These are phyloP conservation scores for Sarcophaga bullata DNA, from an alignment of 1,140 invertebrate genomes.

Conservation along the genomic window DNA sequence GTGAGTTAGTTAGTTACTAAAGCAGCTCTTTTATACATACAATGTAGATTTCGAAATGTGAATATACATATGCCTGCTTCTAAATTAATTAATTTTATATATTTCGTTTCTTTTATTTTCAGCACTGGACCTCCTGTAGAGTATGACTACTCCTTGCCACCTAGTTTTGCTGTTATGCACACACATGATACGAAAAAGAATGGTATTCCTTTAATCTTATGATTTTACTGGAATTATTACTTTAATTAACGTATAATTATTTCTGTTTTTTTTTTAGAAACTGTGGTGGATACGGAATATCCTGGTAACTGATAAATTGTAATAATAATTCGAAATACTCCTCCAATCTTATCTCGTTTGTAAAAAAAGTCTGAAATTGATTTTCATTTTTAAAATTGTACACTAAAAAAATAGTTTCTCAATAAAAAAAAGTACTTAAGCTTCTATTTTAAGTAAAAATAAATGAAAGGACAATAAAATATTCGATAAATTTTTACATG, in stretches of 20 bases:
- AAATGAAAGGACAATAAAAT: too few relatives aligned
- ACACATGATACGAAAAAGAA: not conserved
- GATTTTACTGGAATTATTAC: not conserved
- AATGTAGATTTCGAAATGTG: too few relatives aligned
- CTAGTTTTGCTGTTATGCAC: not conserved
- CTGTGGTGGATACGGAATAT: not conserved
- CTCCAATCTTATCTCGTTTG: not conserved
- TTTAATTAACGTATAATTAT: not conserved
- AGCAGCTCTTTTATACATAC: too few relatives aligned
- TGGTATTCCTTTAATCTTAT: not conserved
- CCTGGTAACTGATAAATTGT: not conserved
- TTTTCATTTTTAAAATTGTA: not conserved
- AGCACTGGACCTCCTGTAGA: not conserved
- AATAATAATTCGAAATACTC: not conserved
- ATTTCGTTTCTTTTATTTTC: not conserved
- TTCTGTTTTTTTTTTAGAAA: not conserved
- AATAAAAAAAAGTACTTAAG: too few relatives aligned
- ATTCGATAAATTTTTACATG: too few relatives aligned
- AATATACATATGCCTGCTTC: too few relatives aligned
- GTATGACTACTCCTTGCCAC: not conserved
- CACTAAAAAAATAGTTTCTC: not conserved
- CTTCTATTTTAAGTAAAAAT: too few relatives aligned
- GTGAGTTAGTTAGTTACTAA: too few relatives aligned
- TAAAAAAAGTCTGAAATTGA: conserved; percentile 2
- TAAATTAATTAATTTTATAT: too few relatives aligned